Evolutionary conservation across 2,797 vertebrate genomes (phyloP).

Genomic region (Enteromius mattozi): DNA sequence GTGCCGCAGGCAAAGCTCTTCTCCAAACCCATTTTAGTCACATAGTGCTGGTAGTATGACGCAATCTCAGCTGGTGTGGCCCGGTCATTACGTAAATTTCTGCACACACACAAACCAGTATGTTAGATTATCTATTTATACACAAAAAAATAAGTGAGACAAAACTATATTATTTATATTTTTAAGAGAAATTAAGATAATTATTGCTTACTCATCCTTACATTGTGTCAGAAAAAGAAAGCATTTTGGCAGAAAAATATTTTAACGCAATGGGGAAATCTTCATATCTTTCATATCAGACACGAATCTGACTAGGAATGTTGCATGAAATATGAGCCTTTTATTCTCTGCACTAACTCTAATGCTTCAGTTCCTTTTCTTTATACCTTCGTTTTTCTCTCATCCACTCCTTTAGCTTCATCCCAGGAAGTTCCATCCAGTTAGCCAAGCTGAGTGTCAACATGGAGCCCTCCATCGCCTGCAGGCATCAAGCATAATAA

Average conservation of each 20-base stretch:
- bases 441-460: constrained; percentile 82
- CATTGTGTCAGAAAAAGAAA: not conserved
- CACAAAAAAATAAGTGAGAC: not conserved
- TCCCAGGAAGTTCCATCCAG: constrained; percentile 85
- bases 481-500: constrained; percentile 27
- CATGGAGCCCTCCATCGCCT: constrained; percentile 87
- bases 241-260: not conserved
- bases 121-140: not conserved
- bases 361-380: not conserved
- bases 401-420: constrained; percentile 85
- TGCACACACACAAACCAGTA: constrained; percentile 47
- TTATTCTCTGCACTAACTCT: not conserved
- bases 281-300: not conserved
- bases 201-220: not conserved
- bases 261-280: not conserved
- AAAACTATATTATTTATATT: not conserved
- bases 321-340: too few species aligned
- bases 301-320: not conserved
- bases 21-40: constrained; percentile 77
- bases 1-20: constrained; percentile 78
- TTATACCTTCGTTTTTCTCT: constrained; percentile 83
- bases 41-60: constrained; percentile 84
- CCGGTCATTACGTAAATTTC: constrained; percentile 81
- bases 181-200: not conserved
- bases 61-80: constrained; percentile 83